Base-by-base conservation (phyloP, 2,888 invertebrate species). In the Autographa gamma region DNA sequence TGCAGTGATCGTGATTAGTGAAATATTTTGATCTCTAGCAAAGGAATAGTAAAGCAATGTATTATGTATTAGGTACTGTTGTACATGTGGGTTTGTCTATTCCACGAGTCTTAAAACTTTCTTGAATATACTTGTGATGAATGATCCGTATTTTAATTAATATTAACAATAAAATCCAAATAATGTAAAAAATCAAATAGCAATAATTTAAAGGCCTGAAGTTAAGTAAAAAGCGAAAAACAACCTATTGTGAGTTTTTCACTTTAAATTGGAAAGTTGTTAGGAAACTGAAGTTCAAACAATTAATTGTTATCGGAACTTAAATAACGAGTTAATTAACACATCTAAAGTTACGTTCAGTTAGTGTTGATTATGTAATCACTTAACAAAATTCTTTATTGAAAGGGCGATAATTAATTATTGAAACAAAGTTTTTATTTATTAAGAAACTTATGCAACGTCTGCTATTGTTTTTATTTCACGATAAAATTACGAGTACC, bases 21-120 rank as follows among this genome's bases (percentile, higher is more conserved):
- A 73, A 69, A 65, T 74, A 71, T 67, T 81, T 81, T 79, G 81
- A 83, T 81, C 81, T 82, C 81, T 81, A 74, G 60, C 60, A 52
- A 64, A 68, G 34, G 62, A 70, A 64, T 69, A 71, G 59, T 69
- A 60, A 68, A 60, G 62, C 18, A 48, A 43, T 77, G 25, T 64
- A 52, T 54, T 71, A 43, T 67, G n/a, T n/a, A 25, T 25, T 25
- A 25, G 25, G 25, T 52, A 60, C 61, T 43, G 19, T 64, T n/a
- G 14, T 66, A 13, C n/a, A n/a, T 52, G 43, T 63, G 41, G 43
- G 60, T 48, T 79, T 67, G 73, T 71, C 63, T 4, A 64, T 71
- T 77, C 59, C 52, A 48, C n/a, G 48, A 48, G 48, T 60, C 61
- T 52, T 52, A 3, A 59, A 43, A 16, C 5, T 18, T 41, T 52